These are phyloP conservation scores for Discoglossus pictus DNA, from an alignment of 2,797 vertebrate genomes.

Conservation along the genomic window DNA sequence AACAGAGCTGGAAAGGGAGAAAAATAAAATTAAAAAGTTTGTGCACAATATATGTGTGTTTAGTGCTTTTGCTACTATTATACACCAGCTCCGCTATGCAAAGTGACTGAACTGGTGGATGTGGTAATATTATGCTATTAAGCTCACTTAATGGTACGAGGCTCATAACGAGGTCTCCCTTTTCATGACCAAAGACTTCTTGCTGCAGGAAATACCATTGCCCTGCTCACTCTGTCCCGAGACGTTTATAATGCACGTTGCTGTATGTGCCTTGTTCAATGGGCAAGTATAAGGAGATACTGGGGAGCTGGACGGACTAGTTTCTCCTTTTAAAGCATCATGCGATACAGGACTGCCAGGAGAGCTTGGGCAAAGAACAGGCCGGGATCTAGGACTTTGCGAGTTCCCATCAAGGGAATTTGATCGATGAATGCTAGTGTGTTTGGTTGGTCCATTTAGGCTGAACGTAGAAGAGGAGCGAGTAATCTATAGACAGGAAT, in stretches of 20 bases:
- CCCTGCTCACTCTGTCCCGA: slow-evolving; percentile 58
- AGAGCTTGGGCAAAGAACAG: slow-evolving; percentile 67
- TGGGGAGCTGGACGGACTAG: slow-evolving; percentile 56
- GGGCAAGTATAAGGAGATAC: slow-evolving; percentile 42
- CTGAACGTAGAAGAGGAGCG: slow-evolving; percentile 77
- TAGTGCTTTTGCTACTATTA: too few species aligned
- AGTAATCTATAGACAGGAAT: slow-evolving; percentile 75
- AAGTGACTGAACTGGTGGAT: slow-evolving; percentile 3
- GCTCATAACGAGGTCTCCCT: slow-evolving; percentile 47
- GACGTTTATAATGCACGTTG: slow-evolving; percentile 51
- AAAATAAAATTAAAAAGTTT: too few species aligned
- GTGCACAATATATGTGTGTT: too few species aligned
- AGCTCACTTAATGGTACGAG: slow-evolving; percentile 62
- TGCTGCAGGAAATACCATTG: slow-evolving; percentile 54
- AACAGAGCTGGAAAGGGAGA: too few species aligned
- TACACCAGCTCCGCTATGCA: neutral
- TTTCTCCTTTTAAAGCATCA: slow-evolving; percentile 57
- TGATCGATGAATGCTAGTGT: slow-evolving; percentile 74
- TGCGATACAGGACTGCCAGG: slow-evolving; percentile 60
- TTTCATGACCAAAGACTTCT: slow-evolving; percentile 21
- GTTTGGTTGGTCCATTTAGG: slow-evolving; percentile 75
- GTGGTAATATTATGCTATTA: slow-evolving; percentile 32
- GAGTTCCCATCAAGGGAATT: slow-evolving; percentile 78
- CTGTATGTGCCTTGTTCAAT: slow-evolving; percentile 35
- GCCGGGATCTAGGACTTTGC: slow-evolving; percentile 63